These are phyloP conservation scores for Podotricha telesiphe DNA, from an alignment of 2,888 invertebrate species.

Conservation along the genomic window DNA sequence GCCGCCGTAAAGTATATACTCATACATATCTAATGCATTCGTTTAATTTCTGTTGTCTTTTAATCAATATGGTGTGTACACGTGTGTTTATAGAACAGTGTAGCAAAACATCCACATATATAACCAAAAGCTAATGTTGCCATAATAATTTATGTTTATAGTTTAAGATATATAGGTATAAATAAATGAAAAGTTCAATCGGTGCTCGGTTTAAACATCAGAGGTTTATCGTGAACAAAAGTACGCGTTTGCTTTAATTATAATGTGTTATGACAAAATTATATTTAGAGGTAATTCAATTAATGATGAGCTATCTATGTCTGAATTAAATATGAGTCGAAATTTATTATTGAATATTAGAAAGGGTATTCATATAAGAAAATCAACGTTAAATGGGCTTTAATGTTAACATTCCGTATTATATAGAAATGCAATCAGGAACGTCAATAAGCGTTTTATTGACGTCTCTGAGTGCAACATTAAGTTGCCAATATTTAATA, in stretches of 20 bases:
- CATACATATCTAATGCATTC: slow-evolving; percentile 64
- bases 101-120: slow-evolving; percentile 49
- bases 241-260: slow-evolving; percentile 60
- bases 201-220: slow-evolving; percentile 76
- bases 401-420: slow-evolving; percentile 64
- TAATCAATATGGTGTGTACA: slow-evolving; percentile 9
- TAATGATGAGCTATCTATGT: slow-evolving; percentile 22
- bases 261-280: slow-evolving; percentile 63
- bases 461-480: slow-evolving; percentile 6
- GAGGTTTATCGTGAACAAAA: slow-evolving; percentile 54
- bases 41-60: slow-evolving; percentile 27
- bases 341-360: slow-evolving; percentile 38
- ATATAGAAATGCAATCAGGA: slow-evolving; percentile 36
- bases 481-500: slow-evolving; percentile 47
- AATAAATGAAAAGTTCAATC: slow-evolving; percentile 57
- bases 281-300: slow-evolving; percentile 56
- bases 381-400: slow-evolving; percentile 59
- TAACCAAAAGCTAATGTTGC: slow-evolving; percentile 76
- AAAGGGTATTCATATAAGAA: slow-evolving; percentile 57
- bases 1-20: slow-evolving; percentile 57
- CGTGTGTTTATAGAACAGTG: slow-evolving; percentile 15
- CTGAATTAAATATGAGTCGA: slow-evolving; percentile 30
- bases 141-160: slow-evolving; percentile 67
- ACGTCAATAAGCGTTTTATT: slow-evolving; percentile 2
- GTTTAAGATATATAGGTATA: slow-evolving; percentile 58